These are phyloP conservation scores for Mylabris phalerata DNA, from an alignment of 1,140 invertebrate genomes.

Conservation along the genomic window DNA sequence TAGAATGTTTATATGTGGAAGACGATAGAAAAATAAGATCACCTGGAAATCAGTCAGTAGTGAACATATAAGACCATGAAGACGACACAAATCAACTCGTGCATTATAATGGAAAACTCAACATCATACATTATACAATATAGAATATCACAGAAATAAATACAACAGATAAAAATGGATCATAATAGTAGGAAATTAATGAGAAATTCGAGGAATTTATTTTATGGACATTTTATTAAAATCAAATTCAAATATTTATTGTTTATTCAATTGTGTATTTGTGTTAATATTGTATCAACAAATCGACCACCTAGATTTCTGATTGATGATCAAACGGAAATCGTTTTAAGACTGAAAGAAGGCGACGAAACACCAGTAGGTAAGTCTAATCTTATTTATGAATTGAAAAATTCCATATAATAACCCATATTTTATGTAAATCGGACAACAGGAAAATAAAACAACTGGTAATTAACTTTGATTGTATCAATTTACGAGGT, in stretches of 20 bases:
- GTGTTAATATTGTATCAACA: conserved; percentile 27
- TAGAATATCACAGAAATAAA: neutral
- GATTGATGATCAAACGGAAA: conserved; percentile 80
- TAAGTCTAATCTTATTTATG: conserved; percentile 46
- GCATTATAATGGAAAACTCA: neutral
- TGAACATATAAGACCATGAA: conserved; percentile 11
- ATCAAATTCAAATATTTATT: conserved; percentile 24
- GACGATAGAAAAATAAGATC: conserved; percentile 1
- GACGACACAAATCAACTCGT: conserved; percentile 6
- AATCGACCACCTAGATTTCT: conserved; percentile 79
- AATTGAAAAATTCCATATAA: neutral
- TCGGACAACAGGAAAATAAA: too few species aligned
- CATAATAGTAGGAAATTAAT: neutral
- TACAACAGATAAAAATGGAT: neutral
- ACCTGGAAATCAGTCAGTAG: conserved; percentile 10
- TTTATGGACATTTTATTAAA: conserved; percentile 29
- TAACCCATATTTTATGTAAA: neutral
- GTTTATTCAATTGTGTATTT: conserved; percentile 22
- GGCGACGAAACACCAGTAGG: conserved; percentile 77
- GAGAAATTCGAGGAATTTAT: conserved; percentile 23
- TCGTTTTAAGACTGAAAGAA: conserved; percentile 81
- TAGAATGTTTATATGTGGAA: too few species aligned
- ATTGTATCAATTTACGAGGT: too few species aligned
- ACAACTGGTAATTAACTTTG: too few species aligned
- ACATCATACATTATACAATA: neutral